These are phyloP conservation scores for Philantomba maxwellii DNA, from an alignment of 2,113 vertebrate genomes.

Conservation along the genomic window DNA sequence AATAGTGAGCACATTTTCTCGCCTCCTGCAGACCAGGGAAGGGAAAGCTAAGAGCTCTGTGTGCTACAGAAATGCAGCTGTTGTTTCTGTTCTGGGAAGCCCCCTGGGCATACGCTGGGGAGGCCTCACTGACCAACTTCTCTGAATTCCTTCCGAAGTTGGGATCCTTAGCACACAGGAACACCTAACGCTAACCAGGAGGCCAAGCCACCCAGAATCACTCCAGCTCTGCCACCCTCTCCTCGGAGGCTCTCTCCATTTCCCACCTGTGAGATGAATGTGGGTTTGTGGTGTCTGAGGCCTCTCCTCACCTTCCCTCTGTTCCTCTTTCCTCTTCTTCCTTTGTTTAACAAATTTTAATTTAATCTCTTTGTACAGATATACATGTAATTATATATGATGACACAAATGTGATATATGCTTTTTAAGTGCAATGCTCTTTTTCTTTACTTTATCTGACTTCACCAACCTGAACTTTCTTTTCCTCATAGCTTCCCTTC, in stretches of 20 bases:
- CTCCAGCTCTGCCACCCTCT: neutral
- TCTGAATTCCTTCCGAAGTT: neutral
- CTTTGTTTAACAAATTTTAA: neutral
- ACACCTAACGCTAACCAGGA: neutral
- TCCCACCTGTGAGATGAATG: neutral
- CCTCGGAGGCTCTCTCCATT: neutral
- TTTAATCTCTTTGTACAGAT: neutral
- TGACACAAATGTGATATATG: neutral
- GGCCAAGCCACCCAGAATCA: neutral
- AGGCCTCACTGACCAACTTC: neutral
- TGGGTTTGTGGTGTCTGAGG: neutral
- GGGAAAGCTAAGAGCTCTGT: neutral
- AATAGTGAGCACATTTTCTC: neutral
- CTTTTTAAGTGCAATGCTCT: neutral
- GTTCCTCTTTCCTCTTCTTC: neutral
- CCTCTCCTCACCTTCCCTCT: neutral
- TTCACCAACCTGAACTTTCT: neutral
- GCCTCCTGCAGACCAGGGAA: neutral
- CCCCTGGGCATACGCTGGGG: no score
- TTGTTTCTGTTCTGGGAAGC: neutral
- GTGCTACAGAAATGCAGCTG: neutral
- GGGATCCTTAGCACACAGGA: neutral
- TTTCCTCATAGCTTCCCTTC: neutral
- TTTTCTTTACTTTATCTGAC: neutral
- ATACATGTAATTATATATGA: neutral